Evolutionary conservation across 1,140 invertebrate genomes (phyloP).

Genomic region (Papilio polytes): DNA sequence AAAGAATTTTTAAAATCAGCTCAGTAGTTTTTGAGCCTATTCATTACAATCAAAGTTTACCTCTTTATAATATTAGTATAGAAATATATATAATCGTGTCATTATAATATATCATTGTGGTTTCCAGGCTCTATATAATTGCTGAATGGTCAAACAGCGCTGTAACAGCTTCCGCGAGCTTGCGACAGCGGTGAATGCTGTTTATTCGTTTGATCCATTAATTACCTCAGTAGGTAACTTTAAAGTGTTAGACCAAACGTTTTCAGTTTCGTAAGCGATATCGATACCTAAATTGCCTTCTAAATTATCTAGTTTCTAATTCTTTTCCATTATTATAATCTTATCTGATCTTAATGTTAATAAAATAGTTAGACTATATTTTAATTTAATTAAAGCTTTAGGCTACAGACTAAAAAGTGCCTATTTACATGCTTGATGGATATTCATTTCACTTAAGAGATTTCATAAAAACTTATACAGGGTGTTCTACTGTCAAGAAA

Average conservation of each 20-base stretch:
- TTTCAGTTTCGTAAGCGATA: constrained; percentile 41
- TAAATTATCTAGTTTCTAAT: background rate
- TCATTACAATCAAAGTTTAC: no score
- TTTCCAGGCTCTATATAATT: constrained; percentile 48
- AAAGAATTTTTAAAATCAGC: no score
- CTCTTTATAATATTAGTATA: no score
- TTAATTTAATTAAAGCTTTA: background rate
- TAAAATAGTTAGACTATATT: background rate
- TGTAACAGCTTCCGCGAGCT: constrained; percentile 50
- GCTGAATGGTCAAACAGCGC: constrained; percentile 46
- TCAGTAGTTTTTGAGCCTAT: no score
- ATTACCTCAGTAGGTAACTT: constrained; percentile 38
- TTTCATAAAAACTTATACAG: background rate
- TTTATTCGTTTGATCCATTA: constrained; percentile 48
- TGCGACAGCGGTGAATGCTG: constrained; percentile 45
- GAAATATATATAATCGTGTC: background rate
- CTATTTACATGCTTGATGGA: background rate
- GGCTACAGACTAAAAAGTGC: background rate
- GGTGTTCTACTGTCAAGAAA: no score
- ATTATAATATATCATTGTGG: constrained; percentile 19
- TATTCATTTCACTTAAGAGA: no score
- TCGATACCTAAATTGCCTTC: constrained; percentile 3
- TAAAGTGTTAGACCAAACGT: constrained; percentile 40
- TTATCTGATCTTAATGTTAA: background rate
- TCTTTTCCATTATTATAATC: background rate